These are phyloP conservation scores for Coreoperca whiteheadi DNA, from an alignment of 2,113 vertebrate species.

Conservation along the genomic window DNA sequence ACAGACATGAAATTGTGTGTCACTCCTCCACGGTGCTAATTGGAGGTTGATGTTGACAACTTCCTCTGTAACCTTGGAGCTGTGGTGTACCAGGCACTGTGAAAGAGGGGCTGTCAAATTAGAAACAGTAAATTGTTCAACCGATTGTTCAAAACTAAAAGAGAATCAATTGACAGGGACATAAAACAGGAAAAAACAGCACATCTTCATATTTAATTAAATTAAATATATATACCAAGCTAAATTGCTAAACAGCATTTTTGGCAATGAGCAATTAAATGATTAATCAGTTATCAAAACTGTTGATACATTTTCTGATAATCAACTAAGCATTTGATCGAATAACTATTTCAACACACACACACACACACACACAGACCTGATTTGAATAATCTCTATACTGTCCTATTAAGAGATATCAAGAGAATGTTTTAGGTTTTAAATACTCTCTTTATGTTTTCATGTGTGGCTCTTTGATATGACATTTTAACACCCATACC, in stretches of 20 bases:
- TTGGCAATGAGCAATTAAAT: too few relatives aligned
- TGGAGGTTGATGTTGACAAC: constrained; percentile 60
- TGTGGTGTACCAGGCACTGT: neutral
- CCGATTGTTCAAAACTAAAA: neutral
- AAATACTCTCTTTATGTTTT: constrained; percentile 9
- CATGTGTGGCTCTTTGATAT: neutral
- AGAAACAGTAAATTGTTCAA: neutral
- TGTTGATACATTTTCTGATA: neutral
- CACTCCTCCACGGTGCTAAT: constrained; percentile 42
- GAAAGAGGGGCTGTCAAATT: constrained; percentile 35
- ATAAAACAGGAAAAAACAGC: neutral
- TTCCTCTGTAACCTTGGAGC: constrained; percentile 50
- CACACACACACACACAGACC: neutral
- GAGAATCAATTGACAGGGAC: neutral
- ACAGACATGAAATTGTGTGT: constrained; percentile 25
- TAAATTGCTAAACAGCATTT: too few relatives aligned
- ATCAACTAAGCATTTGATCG: neutral
- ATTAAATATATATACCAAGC: neutral
- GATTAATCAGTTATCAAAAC: too few relatives aligned
- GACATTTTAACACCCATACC: neutral
- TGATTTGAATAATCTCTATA: neutral
- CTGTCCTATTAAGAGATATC: neutral
- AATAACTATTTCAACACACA: neutral
- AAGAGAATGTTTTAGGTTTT: neutral
- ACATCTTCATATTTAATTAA: neutral